Conservation (phyloP, 1,140 invertebrate genomes). For the Frieseomelitta varia region DNA sequence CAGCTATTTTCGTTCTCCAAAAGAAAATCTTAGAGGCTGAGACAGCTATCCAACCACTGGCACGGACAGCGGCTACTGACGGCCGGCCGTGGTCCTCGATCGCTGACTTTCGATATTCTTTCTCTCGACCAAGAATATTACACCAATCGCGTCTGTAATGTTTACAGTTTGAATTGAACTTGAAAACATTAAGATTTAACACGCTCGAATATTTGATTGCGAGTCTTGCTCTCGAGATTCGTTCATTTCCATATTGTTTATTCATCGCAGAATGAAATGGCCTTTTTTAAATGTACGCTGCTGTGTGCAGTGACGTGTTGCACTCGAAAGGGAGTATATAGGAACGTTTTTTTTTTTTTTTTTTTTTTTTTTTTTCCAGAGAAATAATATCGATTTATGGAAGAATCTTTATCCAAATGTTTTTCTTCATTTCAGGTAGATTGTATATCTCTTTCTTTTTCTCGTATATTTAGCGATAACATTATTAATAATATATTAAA, state of each 20-base stretch:
- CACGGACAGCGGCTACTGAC: neutral
- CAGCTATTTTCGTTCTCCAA: constrained; percentile 11
- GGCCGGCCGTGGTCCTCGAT: neutral
- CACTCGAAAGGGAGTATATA: neutral
- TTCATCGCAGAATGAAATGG: neutral
- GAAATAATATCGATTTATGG: neutral
- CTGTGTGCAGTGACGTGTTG: neutral
- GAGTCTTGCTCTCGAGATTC: neutral
- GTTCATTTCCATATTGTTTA: neutral
- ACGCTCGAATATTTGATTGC: neutral
- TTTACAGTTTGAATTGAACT: neutral
- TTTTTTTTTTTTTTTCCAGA: too few species aligned
- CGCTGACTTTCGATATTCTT: neutral
- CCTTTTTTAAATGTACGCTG: neutral
- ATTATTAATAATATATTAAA: too few species aligned
- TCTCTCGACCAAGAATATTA: neutral
- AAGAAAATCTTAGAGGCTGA: constrained; percentile 17
- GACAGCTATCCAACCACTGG: neutral
- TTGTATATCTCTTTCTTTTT: neutral
- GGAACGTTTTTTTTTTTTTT: too few species aligned
- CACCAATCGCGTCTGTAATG: neutral
- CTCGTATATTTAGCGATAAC: too few species aligned
- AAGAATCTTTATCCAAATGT: neutral
- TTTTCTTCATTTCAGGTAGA: neutral
- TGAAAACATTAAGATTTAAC: neutral